A percentile compares a stretch with the other conserved stretches of the same genome.
Conservation (phyloP, 2,888 invertebrate species). For the Lepidocyrtinus sp. region DNA sequence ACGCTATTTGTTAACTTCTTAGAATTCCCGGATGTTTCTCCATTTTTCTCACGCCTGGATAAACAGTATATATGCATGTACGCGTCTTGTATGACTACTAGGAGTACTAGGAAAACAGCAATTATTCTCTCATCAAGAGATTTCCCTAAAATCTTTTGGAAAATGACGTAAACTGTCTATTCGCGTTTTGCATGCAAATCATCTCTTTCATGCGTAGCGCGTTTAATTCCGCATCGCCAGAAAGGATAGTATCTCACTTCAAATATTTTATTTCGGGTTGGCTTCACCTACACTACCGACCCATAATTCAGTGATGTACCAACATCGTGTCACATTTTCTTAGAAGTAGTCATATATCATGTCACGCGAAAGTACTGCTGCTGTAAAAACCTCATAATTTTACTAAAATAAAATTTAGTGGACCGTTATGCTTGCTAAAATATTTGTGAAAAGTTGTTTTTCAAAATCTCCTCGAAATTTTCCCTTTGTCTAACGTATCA, state of each 20-base stretch:
- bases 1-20: neutral
- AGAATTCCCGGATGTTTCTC: neutral
- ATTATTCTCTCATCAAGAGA: neutral
- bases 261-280: neutral
- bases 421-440: neutral
- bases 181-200: neutral
- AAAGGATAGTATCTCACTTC: neutral
- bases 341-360: neutral
- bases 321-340: neutral
- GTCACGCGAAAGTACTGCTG: neutral
- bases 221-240: neutral
- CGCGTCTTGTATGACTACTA: neutral
- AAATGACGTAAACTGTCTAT: neutral
- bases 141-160: neutral
- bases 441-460: neutral
- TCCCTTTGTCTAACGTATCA: neutral
- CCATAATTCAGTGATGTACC: neutral
- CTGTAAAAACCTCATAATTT: no score
- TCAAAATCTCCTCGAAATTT: neutral
- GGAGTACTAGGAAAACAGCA: neutral
- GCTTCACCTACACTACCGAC: no score
- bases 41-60: neutral
- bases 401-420: no score
- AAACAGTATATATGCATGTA: neutral
- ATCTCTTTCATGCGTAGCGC: neutral